Percentiles rank a stretch among this genome's conserved stretches.
Evolutionary conservation across 2,797 vertebrate species (phyloP).

Genomic region (Cichlasoma orientale): DNA sequence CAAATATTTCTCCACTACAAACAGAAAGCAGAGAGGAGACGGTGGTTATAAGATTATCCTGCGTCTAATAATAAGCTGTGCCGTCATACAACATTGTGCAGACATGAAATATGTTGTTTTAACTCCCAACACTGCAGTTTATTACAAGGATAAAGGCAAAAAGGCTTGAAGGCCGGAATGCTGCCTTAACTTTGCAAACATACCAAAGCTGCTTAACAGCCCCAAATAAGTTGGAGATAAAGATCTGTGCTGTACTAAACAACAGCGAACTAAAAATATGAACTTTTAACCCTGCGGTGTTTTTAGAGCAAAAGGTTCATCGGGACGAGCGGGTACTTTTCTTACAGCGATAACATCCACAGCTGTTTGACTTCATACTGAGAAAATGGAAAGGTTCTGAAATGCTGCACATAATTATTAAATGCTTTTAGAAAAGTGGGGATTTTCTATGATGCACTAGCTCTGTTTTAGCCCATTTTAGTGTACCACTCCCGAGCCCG

Average conservation of each 20-base stretch:
- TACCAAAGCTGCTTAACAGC: conserved; percentile 31
- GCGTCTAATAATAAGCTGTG: conserved; percentile 14
- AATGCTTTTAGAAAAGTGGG: conserved; percentile 10
- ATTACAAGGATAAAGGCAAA: conserved; percentile 17
- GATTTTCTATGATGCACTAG: conserved; percentile 17
- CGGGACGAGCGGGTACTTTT: not conserved
- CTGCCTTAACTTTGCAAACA: conserved; percentile 38
- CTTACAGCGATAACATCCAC: not conserved
- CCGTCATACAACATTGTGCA: conserved; percentile 1
- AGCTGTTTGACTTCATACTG: not conserved
- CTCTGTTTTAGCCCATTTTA: conserved; percentile 14
- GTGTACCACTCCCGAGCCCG: conserved; percentile 8
- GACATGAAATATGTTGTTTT: not conserved
- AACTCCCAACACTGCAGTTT: not conserved
- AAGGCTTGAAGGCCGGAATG: conserved; percentile 29
- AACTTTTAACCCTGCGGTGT: not conserved
- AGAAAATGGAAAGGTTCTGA: not conserved
- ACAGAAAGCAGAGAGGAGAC: not conserved
- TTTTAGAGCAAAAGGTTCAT: not conserved
- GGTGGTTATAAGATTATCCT: not conserved
- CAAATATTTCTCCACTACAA: not conserved
- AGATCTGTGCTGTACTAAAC: conserved; percentile 16
- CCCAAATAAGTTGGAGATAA: conserved; percentile 2
- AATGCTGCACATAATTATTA: conserved; percentile 14
- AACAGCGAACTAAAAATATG: not conserved